Conservation (phyloP, 2,888 invertebrate genomes). For the Odontocolon sp. region DNA sequence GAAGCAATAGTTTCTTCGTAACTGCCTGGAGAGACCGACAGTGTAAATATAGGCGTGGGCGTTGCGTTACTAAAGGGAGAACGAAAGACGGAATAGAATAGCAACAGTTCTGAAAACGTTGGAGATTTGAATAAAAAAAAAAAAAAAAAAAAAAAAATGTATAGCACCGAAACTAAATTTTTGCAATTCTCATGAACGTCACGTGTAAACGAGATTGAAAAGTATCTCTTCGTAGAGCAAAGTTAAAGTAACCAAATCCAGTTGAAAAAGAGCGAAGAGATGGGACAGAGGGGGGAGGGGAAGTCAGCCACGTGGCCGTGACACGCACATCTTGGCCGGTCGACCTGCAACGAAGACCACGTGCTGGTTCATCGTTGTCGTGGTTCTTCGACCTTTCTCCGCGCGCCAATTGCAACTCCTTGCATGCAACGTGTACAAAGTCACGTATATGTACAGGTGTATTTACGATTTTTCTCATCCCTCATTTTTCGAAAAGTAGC, state of each 20-base stretch:
- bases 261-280: not conserved
- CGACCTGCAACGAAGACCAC: conserved; percentile 33
- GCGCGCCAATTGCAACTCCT: conserved; percentile 13
- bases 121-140: too few relatives aligned
- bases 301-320: conserved; percentile 65
- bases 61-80: conserved; percentile 27
- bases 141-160: conserved; percentile 51
- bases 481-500: too few relatives aligned
- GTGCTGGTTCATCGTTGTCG: conserved; percentile 25
- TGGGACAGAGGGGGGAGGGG: not conserved
- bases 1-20: not conserved
- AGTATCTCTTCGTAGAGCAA: not conserved
- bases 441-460: conserved; percentile 21
- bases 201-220: not conserved
- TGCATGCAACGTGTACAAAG: not conserved
- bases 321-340: conserved; percentile 67
- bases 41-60: conserved; percentile 63
- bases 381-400: conserved; percentile 48
- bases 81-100: not conserved
- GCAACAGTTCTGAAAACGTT: conserved; percentile 6
- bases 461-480: conserved; percentile 18
- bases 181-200: not conserved
- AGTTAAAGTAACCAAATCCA: not conserved
- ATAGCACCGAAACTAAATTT: not conserved
- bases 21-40: conserved; percentile 8